A percentile compares a stretch with the other conserved stretches of the same genome.
Evolutionary conservation across 2,113 vertebrate genomes (phyloP).

Genomic region (Stigmatopora argus): DNA sequence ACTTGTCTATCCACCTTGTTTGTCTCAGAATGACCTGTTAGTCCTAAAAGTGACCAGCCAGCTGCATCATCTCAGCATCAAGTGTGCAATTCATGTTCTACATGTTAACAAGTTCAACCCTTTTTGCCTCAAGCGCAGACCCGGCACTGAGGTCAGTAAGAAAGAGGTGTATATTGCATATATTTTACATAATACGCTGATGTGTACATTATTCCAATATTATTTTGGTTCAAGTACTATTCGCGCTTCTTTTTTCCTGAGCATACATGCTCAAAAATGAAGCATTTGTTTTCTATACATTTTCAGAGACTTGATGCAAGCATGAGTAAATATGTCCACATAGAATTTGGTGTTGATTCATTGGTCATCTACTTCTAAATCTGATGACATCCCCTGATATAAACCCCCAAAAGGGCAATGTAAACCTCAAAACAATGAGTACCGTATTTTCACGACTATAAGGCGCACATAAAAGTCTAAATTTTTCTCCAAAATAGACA

Average conservation of each 20-base stretch:
- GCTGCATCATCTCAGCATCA: conserved; percentile 96
- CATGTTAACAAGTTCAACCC: conserved; percentile 88
- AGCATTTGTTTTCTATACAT: neutral
- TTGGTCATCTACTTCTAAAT: too few relatives aligned
- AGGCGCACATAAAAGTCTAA: too few relatives aligned
- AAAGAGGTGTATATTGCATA: neutral
- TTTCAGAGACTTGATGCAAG: neutral
- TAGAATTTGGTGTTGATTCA: too few relatives aligned
- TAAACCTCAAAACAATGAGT: too few relatives aligned
- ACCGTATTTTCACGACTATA: too few relatives aligned
- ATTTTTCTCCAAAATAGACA: too few relatives aligned
- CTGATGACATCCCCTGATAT: too few relatives aligned
- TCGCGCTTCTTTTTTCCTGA: neutral
- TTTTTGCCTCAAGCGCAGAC: conserved; percentile 85
- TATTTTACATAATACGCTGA: too few relatives aligned
- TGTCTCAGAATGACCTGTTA: conserved; percentile 85
- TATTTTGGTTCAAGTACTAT: too few relatives aligned
- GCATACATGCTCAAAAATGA: neutral
- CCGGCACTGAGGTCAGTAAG: conserved; percentile 80
- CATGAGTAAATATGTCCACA: too few relatives aligned
- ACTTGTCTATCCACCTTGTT: conserved; percentile 7
- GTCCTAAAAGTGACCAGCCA: conserved; percentile 95
- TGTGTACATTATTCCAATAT: too few relatives aligned
- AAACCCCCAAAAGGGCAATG: too few relatives aligned
- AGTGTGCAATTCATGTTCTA: conserved; percentile 93